These are phyloP conservation scores for Tragelaphus strepsiceros DNA, from an alignment of 2,113 vertebrate genomes.

Conservation along the genomic window DNA sequence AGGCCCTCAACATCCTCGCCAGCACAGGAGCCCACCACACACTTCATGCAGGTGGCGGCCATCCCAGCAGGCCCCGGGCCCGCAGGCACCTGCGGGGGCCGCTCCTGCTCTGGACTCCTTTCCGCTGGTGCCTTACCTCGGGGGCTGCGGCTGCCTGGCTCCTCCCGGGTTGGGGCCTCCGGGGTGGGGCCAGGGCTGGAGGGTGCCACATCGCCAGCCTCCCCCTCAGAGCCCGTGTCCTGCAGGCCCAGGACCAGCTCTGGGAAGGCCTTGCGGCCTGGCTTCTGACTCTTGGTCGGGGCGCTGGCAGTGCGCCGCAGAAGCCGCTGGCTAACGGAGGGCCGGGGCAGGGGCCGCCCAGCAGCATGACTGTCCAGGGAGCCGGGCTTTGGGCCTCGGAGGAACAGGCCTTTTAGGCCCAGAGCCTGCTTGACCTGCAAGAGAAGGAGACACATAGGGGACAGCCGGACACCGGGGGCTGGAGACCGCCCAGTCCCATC, in stretches of 20 bases:
- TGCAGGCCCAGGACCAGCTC: constrained; percentile 89
- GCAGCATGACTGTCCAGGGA: constrained; percentile 99
- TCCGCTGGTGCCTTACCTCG: constrained; percentile 91
- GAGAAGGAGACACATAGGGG: constrained; percentile 41
- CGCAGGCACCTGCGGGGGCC: constrained; percentile 82
- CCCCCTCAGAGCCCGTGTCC: constrained; percentile 88
- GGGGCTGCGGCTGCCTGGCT: constrained; percentile 81
- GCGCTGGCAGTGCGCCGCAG: constrained; percentile 95
- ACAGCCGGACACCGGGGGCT: not conserved
- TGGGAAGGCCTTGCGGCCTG: constrained; percentile 88
- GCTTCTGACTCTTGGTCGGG: constrained; percentile 94
- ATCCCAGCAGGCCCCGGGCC: constrained; percentile 89
- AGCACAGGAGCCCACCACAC: constrained; percentile 88
- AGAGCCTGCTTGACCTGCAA: constrained; percentile 91
- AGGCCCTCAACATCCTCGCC: constrained; percentile 87
- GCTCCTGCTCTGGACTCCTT: constrained; percentile 68
- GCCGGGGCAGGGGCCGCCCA: constrained; percentile 91
- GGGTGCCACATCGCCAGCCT: constrained; percentile 81
- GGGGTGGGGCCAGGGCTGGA: constrained; percentile 82
- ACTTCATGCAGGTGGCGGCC: constrained; percentile 94
- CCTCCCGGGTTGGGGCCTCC: constrained; percentile 74
- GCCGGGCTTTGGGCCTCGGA: constrained; percentile 97
- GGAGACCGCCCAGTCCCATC: fast-evolving
- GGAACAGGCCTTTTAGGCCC: constrained; percentile 98
- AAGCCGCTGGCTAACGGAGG: constrained; percentile 93